phyloP scores from a whole-genome alignment of 2,113 vertebrate genomes.

The Forbesichthys agassizii region DNA sequence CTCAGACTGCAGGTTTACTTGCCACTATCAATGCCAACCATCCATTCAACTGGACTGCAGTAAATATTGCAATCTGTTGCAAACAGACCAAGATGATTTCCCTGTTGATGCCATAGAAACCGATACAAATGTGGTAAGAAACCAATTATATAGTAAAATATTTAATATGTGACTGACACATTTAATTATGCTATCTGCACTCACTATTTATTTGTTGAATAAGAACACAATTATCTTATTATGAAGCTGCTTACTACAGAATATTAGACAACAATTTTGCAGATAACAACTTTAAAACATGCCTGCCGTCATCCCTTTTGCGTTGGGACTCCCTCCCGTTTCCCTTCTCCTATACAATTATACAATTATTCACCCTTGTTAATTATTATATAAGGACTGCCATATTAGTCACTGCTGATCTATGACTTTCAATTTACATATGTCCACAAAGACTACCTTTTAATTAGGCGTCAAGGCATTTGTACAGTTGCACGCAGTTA shows the following conservation, averaged over 20 bases:
- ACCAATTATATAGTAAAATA: not conserved
- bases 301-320: not conserved
- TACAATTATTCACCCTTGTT: too few relatives aligned
- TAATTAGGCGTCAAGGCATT: too few relatives aligned
- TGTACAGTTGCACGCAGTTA: too few relatives aligned
- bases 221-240: too few relatives aligned
- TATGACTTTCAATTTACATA: conserved; percentile 32
- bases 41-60: conserved; percentile 90
- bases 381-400: conserved; percentile 26
- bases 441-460: conserved; percentile 13
- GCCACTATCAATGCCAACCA: conserved; percentile 91
- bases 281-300: too few relatives aligned
- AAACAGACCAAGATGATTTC: conserved; percentile 50
- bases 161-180: too few relatives aligned
- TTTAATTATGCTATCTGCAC: too few relatives aligned
- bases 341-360: too few relatives aligned
- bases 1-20: conserved; percentile 92
- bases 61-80: conserved; percentile 56
- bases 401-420: conserved; percentile 26
- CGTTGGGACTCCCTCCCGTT: not conserved
- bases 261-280: too few relatives aligned
- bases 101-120: conserved; percentile 82
- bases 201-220: too few relatives aligned
- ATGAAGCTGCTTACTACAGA: too few relatives aligned
- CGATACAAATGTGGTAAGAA: conserved; percentile 93